phyloP scores from a whole-genome alignment of 2,797 vertebrate genomes.

The Acanthiza pusilla region DNA sequence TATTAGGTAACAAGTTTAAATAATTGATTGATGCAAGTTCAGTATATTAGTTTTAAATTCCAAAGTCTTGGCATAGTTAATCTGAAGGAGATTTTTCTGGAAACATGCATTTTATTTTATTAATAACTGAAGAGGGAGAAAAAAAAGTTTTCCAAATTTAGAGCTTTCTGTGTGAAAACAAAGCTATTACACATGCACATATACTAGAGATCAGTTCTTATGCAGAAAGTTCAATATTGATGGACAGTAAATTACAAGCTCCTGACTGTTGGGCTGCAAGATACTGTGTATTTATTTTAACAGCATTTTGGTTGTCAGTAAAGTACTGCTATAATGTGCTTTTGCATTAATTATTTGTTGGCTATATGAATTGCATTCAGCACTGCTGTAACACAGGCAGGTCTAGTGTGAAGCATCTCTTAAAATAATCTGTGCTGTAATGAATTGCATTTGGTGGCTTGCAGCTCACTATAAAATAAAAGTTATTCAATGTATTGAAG shows the following conservation, averaged over 20 bases:
- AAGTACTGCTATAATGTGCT: background rate
- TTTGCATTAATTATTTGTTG: background rate
- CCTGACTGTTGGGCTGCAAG: background rate
- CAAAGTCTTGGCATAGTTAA: background rate
- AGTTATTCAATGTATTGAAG: background rate
- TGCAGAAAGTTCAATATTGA: background rate
- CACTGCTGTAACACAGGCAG: background rate
- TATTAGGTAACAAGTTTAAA: background rate
- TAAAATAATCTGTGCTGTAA: constrained; percentile 6
- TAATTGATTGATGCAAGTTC: background rate
- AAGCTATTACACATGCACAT: background rate
- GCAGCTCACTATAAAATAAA: background rate
- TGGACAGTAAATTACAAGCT: background rate
- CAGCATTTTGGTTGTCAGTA: background rate
- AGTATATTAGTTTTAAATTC: background rate
- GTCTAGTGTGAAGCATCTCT: background rate
- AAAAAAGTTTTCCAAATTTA: background rate
- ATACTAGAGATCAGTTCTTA: background rate
- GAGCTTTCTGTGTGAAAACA: background rate
- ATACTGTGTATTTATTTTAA: background rate
- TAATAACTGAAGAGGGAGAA: background rate
- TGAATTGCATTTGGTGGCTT: background rate
- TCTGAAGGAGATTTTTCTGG: background rate
- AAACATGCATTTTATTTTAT: background rate
- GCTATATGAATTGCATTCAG: background rate